phyloP scores from a whole-genome alignment of 2,113 vertebrate genomes.

The Brevimyrus niger region DNA sequence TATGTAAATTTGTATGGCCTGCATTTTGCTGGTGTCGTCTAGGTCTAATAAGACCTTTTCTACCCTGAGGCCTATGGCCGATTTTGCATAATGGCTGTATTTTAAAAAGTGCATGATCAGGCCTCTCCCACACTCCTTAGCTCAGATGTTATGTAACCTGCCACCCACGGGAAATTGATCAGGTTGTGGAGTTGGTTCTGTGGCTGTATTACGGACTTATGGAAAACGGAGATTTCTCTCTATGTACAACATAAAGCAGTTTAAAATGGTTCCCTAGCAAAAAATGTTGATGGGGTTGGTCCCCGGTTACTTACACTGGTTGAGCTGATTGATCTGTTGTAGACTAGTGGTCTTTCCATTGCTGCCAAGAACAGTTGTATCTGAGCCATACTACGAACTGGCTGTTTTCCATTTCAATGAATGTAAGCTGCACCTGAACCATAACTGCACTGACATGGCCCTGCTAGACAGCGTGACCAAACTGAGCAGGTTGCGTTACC shows the following conservation, averaged over 20 bases:
- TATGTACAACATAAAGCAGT: background rate
- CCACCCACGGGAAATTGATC: background rate
- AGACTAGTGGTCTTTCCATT: background rate
- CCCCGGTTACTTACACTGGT: background rate
- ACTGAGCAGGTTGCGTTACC: background rate
- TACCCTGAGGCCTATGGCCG: background rate
- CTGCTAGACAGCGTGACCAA: background rate
- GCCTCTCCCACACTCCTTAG: background rate
- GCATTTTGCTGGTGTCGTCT: background rate
- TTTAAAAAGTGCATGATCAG: background rate
- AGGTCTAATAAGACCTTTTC: background rate
- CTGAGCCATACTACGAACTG: background rate
- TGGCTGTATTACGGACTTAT: background rate
- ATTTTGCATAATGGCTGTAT: background rate
- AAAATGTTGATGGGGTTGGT: background rate
- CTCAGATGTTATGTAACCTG: background rate
- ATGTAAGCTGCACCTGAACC: background rate
- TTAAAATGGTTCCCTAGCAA: background rate
- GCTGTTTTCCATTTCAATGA: background rate
- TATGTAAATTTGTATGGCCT: background rate
- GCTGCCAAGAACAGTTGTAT: background rate
- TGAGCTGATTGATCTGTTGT: background rate
- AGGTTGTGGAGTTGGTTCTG: background rate
- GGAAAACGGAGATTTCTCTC: background rate
- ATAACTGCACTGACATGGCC: background rate